phyloP scores from a whole-genome alignment of 2,797 vertebrate species.

The Phalloptychus januarius region DNA sequence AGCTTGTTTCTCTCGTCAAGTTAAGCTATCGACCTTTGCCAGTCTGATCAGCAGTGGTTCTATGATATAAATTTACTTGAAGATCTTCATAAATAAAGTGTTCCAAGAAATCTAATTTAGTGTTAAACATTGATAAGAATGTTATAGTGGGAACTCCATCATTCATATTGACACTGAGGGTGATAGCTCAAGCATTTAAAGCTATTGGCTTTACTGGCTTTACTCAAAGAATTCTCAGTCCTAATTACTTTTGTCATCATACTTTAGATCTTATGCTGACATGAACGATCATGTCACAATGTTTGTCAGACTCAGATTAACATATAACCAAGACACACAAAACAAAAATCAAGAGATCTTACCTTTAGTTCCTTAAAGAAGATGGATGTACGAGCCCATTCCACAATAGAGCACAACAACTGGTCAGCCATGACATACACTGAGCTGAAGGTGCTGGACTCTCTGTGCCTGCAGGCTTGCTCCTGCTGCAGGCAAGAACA shows the following conservation, averaged over 20 bases:
- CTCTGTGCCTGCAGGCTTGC: slow-evolving; percentile 73
- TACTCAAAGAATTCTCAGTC: no score
- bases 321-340: not conserved
- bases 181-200: no score
- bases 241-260: no score
- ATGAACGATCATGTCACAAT: not conserved
- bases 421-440: slow-evolving; percentile 91
- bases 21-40: not conserved
- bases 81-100: not conserved
- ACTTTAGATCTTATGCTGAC: no score
- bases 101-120: not conserved
- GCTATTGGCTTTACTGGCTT: no score
- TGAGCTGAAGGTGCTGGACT: slow-evolving; percentile 82
- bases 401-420: slow-evolving; percentile 91
- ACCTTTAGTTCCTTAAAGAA: slow-evolving; percentile 95
- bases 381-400: slow-evolving; percentile 91
- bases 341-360: slow-evolving; percentile 12
- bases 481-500: slow-evolving; percentile 85
- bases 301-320: not conserved
- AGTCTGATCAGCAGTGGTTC: not conserved
- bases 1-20: not conserved
- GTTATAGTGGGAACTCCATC: no score
- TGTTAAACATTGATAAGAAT: no score
- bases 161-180: no score
- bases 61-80: not conserved